Evolutionary conservation across 2,113 vertebrate species (phyloP).

Genomic region (Taxidea taxus): DNA sequence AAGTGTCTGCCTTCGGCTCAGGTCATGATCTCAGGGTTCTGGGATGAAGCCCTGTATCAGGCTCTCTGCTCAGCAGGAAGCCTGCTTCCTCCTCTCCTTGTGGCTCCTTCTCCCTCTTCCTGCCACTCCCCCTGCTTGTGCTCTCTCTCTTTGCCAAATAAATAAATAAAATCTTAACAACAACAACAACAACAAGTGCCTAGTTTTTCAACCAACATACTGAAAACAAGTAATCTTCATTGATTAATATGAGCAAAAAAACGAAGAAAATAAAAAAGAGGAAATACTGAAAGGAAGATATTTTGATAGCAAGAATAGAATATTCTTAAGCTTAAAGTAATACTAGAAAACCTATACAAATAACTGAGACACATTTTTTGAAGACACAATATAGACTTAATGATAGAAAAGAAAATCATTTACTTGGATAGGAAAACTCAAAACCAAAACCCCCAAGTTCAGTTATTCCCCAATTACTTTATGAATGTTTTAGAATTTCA

Average conservation of each 20-base stretch:
- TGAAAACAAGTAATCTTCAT: neutral
- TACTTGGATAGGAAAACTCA: neutral
- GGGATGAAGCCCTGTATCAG: too few relatives aligned
- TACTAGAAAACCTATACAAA: neutral
- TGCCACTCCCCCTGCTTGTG: too few relatives aligned
- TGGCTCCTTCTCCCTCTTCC: too few relatives aligned
- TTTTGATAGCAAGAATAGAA: neutral
- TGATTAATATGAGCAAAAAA: neutral
- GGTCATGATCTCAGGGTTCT: too few relatives aligned
- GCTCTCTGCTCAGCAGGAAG: too few relatives aligned
- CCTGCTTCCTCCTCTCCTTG: too few relatives aligned
- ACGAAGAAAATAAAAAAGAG: neutral
- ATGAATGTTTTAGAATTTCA: neutral
- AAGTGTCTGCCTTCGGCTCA: too few relatives aligned
- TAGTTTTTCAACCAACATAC: neutral
- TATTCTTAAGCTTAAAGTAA: neutral
- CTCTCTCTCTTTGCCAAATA: neutral
- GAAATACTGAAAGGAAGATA: neutral
- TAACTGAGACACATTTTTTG: neutral
- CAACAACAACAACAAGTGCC: neutral
- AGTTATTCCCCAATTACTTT: neutral
- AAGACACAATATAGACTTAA: neutral
- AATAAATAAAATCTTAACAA: neutral
- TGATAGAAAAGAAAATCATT: neutral
- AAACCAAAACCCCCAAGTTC: neutral